Evolutionary conservation across 2,888 invertebrate species (phyloP), one percentile per base, ranked within the genome.

Genomic region (Melangyna quadrimaculata): DNA sequence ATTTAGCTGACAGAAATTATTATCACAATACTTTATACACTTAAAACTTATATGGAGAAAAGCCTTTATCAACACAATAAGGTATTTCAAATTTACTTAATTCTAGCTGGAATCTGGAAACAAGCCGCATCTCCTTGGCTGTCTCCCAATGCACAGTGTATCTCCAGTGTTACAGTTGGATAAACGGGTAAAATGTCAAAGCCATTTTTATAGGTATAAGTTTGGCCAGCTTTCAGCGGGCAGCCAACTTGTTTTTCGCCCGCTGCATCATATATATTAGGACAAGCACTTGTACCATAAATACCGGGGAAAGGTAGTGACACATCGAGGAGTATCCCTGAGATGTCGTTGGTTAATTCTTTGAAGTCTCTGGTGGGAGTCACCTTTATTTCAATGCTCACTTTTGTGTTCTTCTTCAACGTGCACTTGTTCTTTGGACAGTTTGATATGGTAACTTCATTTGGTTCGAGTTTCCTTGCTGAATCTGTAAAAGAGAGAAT

Each of bases 221-320:
- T 94, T 80, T 93, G 93, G 53, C 95, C 95, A 7, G 94, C 94
- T 88, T 94, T 94, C 57, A 97, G 91, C 0, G 96, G 95, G 86
- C 97, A 97, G 2, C 93, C 90, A 1, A 93, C 93, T 89, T 94
- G 92, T 0, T 93, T 93, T 70, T 92, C 93, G 0, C 95, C 95
- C 80, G 94, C 93, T 0, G 93, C 94, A 87, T 93, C 92, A 89
- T 91, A 95, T 61, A 97, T 91, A 87, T 94, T 94, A 24, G 93
- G 92, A 89, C 97, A 97, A 35, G 96, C 94, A 67, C 94, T 93
- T 27, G 92, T 93, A 12, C 95, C 95, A 90, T 97, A 95, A 14
- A 96, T 96, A 9, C 97, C 97, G 10, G 96, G 89, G 90, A 96
- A 97, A 0, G 97, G 97, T 67, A 97, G 89, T 0, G 94, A 93